These are phyloP conservation scores for Amitus sp. DNA, from an alignment of 2,888 invertebrate genomes.

Conservation along the genomic window DNA sequence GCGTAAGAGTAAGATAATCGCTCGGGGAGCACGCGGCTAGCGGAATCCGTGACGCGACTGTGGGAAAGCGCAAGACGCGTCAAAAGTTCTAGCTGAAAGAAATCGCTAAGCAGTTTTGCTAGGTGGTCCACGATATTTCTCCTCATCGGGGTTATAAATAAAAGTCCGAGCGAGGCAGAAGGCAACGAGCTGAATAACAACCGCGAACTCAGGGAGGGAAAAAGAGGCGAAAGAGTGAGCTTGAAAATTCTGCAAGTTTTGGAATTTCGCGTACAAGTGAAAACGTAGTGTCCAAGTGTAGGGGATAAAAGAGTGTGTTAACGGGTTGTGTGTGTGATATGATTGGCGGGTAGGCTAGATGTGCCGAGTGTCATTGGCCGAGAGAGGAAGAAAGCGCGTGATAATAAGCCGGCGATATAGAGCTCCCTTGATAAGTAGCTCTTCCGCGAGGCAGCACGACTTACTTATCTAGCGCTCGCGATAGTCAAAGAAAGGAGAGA, in stretches of 20 bases:
- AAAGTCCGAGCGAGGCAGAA: not conserved
- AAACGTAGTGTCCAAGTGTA: constrained; percentile 27
- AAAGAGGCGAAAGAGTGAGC: too few relatives aligned
- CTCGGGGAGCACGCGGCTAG: not conserved
- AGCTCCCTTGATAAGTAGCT: too few relatives aligned
- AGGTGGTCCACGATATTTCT: not conserved
- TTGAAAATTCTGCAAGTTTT: too few relatives aligned
- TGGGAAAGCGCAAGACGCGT: constrained; percentile 12
- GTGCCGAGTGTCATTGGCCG: constrained; percentile 7
- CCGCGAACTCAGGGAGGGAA: not conserved
- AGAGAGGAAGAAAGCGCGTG: constrained; percentile 5
- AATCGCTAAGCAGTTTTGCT: not conserved
- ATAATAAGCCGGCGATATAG: too few relatives aligned
- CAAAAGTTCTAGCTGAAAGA: not conserved
- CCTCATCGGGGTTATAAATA: not conserved
- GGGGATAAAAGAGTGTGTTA: constrained; percentile 11
- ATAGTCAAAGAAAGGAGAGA: not conserved
- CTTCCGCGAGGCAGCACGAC: too few relatives aligned
- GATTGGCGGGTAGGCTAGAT: constrained; percentile 7
- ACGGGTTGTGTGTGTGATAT: constrained; percentile 7
- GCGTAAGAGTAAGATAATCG: constrained; percentile 28
- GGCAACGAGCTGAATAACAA: not conserved
- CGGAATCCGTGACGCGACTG: constrained; percentile 6
- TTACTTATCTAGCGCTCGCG: not conserved
- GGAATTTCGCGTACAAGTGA: constrained; percentile 36